phyloP scores from a whole-genome alignment of 1,140 invertebrate species.

The Lutraria rhynchaena region DNA sequence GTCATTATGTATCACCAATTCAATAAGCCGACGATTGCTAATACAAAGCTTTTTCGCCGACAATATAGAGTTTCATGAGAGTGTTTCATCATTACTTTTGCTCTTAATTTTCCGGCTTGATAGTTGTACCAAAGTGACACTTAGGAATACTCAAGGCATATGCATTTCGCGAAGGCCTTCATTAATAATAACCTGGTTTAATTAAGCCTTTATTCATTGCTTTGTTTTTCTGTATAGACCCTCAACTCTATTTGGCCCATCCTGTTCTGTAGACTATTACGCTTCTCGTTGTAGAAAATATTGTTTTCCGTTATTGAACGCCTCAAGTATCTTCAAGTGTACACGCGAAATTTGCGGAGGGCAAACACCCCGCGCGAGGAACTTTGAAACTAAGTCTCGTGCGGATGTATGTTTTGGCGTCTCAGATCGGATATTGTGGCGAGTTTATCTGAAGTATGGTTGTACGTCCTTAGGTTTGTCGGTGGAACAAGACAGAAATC shows the following conservation, averaged over 20 bases:
- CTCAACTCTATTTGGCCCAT: constrained; percentile 41
- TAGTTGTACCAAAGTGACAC: constrained; percentile 32
- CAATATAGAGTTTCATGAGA: constrained; percentile 46
- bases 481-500: too few species aligned
- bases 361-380: constrained; percentile 41
- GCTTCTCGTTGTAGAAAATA: background rate
- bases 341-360: constrained; percentile 39
- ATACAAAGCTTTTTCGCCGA: constrained; percentile 40
- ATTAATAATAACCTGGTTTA: constrained; percentile 44
- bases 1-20: background rate
- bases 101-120: constrained; percentile 55
- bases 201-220: constrained; percentile 28
- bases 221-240: constrained; percentile 33
- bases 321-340: constrained; percentile 25
- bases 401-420: constrained; percentile 24
- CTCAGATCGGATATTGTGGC: constrained; percentile 24
- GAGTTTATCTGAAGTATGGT: too few species aligned
- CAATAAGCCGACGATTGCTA: constrained; percentile 15
- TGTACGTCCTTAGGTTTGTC: too few species aligned
- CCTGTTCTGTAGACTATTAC: constrained; percentile 42
- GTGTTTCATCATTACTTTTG: constrained; percentile 14
- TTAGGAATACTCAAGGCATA: background rate
- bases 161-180: constrained; percentile 17
- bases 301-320: constrained; percentile 44
- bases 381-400: constrained; percentile 26